phyloP scores from a whole-genome alignment of 2,888 invertebrate genomes.

The Hymenopus coronatus region DNA sequence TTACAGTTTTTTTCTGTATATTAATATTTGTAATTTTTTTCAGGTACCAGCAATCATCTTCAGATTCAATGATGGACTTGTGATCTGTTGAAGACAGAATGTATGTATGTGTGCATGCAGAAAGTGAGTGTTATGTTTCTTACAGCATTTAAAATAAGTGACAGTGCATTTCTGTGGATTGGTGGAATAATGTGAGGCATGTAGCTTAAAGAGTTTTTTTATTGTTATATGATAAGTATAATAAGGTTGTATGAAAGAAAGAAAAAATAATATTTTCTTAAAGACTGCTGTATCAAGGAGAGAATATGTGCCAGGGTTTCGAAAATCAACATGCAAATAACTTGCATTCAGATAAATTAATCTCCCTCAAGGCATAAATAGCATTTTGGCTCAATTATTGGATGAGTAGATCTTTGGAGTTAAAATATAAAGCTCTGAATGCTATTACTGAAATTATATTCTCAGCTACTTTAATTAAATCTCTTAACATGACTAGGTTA shows the following conservation, averaged over 20 bases:
- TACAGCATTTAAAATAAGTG: background rate
- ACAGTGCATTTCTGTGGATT: background rate
- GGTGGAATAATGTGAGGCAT: background rate
- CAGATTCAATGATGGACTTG: background rate
- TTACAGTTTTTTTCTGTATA: too few relatives aligned
- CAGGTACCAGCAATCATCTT: background rate
- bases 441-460: too few relatives aligned
- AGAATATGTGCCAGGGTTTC: background rate
- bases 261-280: background rate
- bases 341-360: too few relatives aligned
- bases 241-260: background rate
- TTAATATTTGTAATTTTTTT: background rate
- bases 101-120: background rate
- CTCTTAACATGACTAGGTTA: too few relatives aligned
- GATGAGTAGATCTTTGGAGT: too few relatives aligned
- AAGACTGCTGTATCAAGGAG: background rate
- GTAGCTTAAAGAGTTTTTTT: background rate
- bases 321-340: too few relatives aligned
- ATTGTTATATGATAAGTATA: background rate
- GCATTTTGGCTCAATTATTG: too few relatives aligned
- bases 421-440: too few relatives aligned
- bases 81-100: background rate
- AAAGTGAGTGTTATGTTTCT: background rate
- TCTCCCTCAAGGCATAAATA: too few relatives aligned
- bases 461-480: too few relatives aligned